Evolutionary conservation across 1,140 invertebrate genomes (phyloP).

Genomic region (Trachymyrmex cornetzi): DNA sequence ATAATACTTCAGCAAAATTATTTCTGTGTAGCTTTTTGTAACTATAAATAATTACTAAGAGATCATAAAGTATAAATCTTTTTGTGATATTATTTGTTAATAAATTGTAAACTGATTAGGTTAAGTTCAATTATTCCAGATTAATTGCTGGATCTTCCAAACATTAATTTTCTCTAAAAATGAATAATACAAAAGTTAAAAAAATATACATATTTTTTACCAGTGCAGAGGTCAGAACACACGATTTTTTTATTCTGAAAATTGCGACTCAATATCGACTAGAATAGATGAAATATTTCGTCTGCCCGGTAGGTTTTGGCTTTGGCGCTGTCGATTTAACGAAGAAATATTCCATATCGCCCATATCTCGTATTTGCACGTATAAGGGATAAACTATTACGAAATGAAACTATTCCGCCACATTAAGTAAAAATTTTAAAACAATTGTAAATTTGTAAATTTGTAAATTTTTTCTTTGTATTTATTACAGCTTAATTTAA

Average conservation of each 20-base stretch:
- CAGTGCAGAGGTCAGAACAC: background rate
- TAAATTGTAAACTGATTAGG: background rate
- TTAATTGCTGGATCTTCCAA: background rate
- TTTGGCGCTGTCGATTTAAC: constrained; percentile 36
- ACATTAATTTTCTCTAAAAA: background rate
- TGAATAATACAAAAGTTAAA: background rate
- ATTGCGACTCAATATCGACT: background rate
- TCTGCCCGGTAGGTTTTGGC: background rate
- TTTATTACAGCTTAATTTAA: background rate
- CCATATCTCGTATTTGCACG: constrained; percentile 4
- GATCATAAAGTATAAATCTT: background rate
- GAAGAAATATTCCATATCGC: constrained; percentile 39
- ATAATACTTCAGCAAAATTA: no score
- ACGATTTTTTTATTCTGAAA: constrained; percentile 24
- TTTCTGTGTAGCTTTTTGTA: background rate
- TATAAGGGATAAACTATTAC: background rate
- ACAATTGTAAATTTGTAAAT: background rate
- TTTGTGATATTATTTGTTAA: background rate
- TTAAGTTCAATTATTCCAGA: background rate
- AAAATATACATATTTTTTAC: background rate
- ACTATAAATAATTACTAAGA: background rate
- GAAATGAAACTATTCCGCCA: background rate
- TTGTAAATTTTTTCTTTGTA: background rate
- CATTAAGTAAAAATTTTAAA: background rate
- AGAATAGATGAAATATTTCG: constrained; percentile 44